Percentiles rank a stretch among this genome's conserved stretches.
phyloP scores from a whole-genome alignment of 2,113 vertebrate species.

The Grammomys surdaster region DNA sequence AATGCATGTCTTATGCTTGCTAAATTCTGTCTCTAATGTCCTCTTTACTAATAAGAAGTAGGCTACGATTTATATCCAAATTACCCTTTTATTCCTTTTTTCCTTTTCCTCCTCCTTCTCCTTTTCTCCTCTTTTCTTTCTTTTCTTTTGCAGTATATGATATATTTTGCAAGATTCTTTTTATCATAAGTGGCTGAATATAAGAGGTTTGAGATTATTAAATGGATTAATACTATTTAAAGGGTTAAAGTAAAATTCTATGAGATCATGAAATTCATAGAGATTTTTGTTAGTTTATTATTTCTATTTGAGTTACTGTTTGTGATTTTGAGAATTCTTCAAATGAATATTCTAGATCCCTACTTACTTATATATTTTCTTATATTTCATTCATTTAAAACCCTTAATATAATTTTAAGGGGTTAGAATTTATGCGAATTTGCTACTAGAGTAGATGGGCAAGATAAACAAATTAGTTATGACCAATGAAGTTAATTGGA shows the following conservation, averaged over 20 bases:
- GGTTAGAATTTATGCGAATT: not conserved
- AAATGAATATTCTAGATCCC: not conserved
- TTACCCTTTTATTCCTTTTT: not conserved
- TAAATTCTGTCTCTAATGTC: not conserved
- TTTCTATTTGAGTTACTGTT: not conserved
- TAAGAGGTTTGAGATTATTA: not conserved
- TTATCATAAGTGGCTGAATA: not conserved
- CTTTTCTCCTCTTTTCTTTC: not conserved
- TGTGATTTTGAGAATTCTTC: not conserved
- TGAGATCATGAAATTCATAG: not conserved
- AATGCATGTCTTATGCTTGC: not conserved
- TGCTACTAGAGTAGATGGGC: not conserved
- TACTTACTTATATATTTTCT: not conserved
- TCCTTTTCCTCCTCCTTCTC: not conserved
- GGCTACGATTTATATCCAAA: not conserved
- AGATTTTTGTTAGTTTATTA: not conserved
- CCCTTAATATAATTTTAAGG: slow-evolving; percentile 8
- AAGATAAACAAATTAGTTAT: not conserved
- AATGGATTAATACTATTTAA: slow-evolving; percentile 30
- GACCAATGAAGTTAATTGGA: no score
- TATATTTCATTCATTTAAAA: not conserved
- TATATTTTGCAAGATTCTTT: not conserved
- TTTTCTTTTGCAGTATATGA: not conserved
- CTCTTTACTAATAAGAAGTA: not conserved
- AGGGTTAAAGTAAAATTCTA: not conserved